Percentiles rank a stretch among this genome's conserved stretches.
Evolutionary conservation across 1,140 invertebrate species (phyloP).

Genomic region (Bombus balteatus): DNA sequence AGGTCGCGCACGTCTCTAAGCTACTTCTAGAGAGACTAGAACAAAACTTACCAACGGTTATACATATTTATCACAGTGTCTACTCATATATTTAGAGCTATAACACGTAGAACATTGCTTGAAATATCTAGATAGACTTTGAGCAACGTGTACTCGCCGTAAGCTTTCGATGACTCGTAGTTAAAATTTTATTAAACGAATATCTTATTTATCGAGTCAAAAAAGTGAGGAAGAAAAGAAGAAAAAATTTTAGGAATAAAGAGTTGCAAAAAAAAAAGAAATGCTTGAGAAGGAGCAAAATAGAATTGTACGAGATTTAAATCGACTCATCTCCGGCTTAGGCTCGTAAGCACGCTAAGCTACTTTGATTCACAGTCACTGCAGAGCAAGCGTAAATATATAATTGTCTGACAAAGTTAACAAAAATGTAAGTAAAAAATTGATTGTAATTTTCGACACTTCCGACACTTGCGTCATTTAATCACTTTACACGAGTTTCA

Average conservation of each 20-base stretch:
- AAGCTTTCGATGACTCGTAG: conserved; percentile 53
- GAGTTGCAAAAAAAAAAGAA: not conserved
- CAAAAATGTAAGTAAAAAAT: not conserved
- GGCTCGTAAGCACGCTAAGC: conserved; percentile 53
- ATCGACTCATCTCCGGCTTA: conserved; percentile 56
- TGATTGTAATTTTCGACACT: not conserved
- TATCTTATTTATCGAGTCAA: too few species aligned
- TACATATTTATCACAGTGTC: conserved; percentile 71
- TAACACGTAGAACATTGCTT: conserved; percentile 71
- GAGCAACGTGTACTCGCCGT: conserved; percentile 45
- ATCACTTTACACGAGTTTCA: too few species aligned
- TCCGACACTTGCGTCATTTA: not conserved
- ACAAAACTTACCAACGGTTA: conserved; percentile 72
- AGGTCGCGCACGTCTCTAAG: conserved; percentile 48
- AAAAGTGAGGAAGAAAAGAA: not conserved
- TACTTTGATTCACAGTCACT: conserved; percentile 52
- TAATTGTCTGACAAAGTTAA: conserved; percentile 6
- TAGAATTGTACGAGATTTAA: not conserved
- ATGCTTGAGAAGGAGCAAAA: not conserved
- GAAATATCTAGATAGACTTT: conserved; percentile 61
- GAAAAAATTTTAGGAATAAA: not conserved
- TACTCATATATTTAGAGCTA: conserved; percentile 72
- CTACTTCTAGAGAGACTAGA: conserved; percentile 67
- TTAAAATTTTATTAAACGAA: not conserved
- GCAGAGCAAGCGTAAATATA: conserved; percentile 50